phyloP scores from a whole-genome alignment of 2,888 invertebrate species.

The Cheilosia vulpina region DNA sequence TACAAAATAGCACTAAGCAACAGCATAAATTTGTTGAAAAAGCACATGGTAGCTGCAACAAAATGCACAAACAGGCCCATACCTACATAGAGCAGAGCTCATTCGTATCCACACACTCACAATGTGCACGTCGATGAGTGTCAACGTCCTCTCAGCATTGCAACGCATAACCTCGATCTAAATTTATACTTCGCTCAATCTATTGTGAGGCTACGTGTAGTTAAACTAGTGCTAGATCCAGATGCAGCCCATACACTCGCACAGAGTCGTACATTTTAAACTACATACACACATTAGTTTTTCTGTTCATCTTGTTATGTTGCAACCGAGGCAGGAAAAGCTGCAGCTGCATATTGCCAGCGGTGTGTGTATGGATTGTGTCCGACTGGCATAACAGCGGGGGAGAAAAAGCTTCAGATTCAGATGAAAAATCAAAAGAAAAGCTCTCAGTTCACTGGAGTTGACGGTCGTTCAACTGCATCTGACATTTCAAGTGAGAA shows the following conservation, averaged over 20 bases:
- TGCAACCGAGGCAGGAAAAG: slow-evolving; percentile 37
- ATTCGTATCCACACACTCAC: slow-evolving; percentile 9
- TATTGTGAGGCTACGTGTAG: slow-evolving; percentile 70
- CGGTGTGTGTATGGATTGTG: neutral
- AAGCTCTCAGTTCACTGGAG: slow-evolving; percentile 61
- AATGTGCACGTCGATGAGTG: slow-evolving; percentile 57
- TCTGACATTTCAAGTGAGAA: slow-evolving; percentile 56
- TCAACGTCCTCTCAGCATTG: slow-evolving; percentile 83
- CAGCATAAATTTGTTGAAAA: slow-evolving; percentile 26
- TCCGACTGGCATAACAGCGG: neutral
- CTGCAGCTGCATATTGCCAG: slow-evolving; percentile 6
- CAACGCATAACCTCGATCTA: slow-evolving; percentile 83
- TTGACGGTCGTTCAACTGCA: slow-evolving; percentile 75
- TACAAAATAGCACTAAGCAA: slow-evolving; percentile 32
- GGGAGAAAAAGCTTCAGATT: slow-evolving; percentile 51
- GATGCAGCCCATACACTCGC: slow-evolving; percentile 50
- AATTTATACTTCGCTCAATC: slow-evolving; percentile 78
- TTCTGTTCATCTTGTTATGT: neutral
- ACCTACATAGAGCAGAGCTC: slow-evolving; percentile 21
- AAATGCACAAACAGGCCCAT: slow-evolving; percentile 25
- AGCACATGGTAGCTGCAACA: slow-evolving; percentile 57
- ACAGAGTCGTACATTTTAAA: neutral
- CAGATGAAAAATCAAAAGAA: slow-evolving; percentile 42
- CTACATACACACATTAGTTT: neutral
- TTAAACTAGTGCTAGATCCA: slow-evolving; percentile 50